Conservation (phyloP, 37 sponge, comb jelly and placozoan genomes). For the Amphimedon queenslandica region DNA sequence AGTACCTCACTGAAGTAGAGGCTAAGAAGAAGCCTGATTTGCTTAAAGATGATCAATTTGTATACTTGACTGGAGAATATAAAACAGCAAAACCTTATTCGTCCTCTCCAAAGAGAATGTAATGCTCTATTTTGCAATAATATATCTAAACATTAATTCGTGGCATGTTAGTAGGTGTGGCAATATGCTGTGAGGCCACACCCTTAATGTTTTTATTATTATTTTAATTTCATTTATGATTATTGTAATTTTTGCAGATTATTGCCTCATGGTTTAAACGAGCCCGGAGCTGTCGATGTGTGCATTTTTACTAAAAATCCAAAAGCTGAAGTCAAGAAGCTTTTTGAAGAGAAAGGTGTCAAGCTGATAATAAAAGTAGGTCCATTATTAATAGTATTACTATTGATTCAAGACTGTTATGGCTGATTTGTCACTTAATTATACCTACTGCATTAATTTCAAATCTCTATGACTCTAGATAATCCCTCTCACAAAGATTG, state of each 20-base stretch:
- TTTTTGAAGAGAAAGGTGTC: slow-evolving; percentile 55
- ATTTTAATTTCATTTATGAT: too few relatives aligned
- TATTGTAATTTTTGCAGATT: too few relatives aligned
- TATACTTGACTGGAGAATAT: slow-evolving; percentile 48
- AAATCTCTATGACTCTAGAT: slow-evolving; percentile 30
- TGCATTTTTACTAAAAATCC: slow-evolving; percentile 74
- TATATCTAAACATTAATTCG: neutral
- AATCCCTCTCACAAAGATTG: slow-evolving; percentile 68
- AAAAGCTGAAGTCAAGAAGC: slow-evolving; percentile 39
- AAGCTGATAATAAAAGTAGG: slow-evolving; percentile 51
- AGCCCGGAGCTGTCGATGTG: slow-evolving; percentile 29
- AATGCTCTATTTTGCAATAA: neutral
- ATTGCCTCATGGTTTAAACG: slow-evolving; percentile 61
- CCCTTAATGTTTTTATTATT: too few relatives aligned
- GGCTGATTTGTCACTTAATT: neutral
- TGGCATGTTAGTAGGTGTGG: too few relatives aligned
- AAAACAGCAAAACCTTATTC: slow-evolving; percentile 18
- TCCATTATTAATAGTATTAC: too few relatives aligned
- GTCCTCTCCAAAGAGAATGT: neutral
- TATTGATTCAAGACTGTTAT: neutral
- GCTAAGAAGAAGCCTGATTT: slow-evolving; percentile 25
- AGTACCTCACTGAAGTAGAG: slow-evolving; percentile 27
- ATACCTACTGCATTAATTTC: neutral
- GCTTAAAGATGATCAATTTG: slow-evolving; percentile 37
- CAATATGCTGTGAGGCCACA: too few relatives aligned